Evolutionary conservation across 2,113 vertebrate genomes (phyloP), one percentile per base, ranked within the genome.

Genomic region (Syngnathoides biaculeatus): DNA sequence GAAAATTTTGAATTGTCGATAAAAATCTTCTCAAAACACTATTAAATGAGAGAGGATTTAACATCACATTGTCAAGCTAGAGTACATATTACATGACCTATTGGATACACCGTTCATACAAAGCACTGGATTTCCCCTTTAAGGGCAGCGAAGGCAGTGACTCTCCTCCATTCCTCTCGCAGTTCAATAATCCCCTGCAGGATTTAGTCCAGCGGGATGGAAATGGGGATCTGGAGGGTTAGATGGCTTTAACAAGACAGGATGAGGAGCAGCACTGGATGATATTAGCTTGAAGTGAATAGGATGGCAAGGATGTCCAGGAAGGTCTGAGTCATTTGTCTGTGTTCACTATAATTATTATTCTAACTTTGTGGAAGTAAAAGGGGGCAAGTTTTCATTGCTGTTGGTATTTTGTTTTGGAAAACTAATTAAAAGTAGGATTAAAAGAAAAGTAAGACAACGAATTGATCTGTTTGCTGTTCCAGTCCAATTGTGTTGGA

Each of bases 221-320:
- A 62, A 62, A 42, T 62, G 40, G 39, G 59, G 13, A 43, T 38
- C 40, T 59, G 73, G 45, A 66, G 78, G 68, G 83, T 82, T 72
- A 75, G 47, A 77, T 68, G 80, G 81, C 67, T 79, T 86, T 78
- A 79, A 78, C 73, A 76, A 13, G 40, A 73, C 64, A 69, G 71
- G 75, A 79, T 65, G 74, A 72, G 64, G 61, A 78, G 68, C 40
- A 62, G 61, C 64, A 30, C 50, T 9, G 26, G 13, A 15, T 27
- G 26, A 22, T 24, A 56, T 56, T 56, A 30, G 14, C 26, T 17
- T 24, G 24, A 27, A 55, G 10, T 55, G 22, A 26, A 55, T 55
- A 55, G 26, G 11, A 20, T 12, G 26, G 11, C 26, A 13, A 4
- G 22, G 52, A 55, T 55, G 13, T 27, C 24, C 55, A 56, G 4